Conservation (phyloP, 2,888 invertebrate species). For the Pedicia rivosa region DNA sequence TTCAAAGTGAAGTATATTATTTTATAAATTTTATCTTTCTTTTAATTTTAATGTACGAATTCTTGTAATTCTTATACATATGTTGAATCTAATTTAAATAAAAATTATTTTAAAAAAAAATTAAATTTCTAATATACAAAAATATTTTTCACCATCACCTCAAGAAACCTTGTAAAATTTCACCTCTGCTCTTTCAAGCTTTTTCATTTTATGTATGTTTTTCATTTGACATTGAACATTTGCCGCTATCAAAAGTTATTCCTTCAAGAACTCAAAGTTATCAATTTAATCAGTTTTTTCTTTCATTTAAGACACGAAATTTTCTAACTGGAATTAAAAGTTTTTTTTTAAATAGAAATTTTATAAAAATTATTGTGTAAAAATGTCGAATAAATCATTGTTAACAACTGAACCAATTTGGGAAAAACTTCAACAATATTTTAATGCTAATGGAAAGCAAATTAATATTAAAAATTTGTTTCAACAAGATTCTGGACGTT, state of each 20-base stretch:
- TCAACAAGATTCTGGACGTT: slow-evolving; percentile 60
- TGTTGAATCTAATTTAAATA: too few relatives aligned
- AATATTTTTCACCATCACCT: too few relatives aligned
- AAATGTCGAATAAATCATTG: slow-evolving; percentile 35
- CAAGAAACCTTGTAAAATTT: too few relatives aligned
- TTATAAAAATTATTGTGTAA: slow-evolving; percentile 5
- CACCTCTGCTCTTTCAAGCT: too few relatives aligned
- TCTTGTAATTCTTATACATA: too few relatives aligned
- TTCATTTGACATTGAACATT: slow-evolving; percentile 31
- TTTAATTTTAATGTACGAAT: too few relatives aligned
- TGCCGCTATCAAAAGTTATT: slow-evolving; percentile 1
- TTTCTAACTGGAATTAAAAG: neutral
- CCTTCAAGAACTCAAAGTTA: too few relatives aligned
- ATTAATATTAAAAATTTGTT: slow-evolving; percentile 76
- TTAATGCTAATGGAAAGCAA: slow-evolving; percentile 48
- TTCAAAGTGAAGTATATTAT: too few relatives aligned
- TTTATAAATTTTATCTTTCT: too few relatives aligned
- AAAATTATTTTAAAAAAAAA: too few relatives aligned
- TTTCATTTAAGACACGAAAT: neutral
- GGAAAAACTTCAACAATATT: slow-evolving; percentile 60
- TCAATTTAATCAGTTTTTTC: too few relatives aligned
- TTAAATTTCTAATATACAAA: too few relatives aligned
- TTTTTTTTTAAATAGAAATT: neutral
- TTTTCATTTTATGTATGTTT: slow-evolving; percentile 24
- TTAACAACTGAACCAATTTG: slow-evolving; percentile 52